These are phyloP conservation scores for Palloptera scutellata DNA, from an alignment of 2,888 invertebrate species.

Conservation along the genomic window DNA sequence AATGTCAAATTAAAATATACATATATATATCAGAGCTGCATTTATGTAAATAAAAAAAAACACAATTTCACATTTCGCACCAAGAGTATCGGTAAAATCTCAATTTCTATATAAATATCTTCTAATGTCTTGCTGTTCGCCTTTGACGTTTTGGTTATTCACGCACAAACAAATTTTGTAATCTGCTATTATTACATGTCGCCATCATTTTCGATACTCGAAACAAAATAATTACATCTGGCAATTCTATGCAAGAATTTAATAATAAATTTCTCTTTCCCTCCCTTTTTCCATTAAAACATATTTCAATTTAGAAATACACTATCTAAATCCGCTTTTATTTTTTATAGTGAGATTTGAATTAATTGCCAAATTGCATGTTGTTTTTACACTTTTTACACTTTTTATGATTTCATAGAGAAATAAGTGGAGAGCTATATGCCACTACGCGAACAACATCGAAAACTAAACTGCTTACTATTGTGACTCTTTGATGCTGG, in stretches of 20 bases:
- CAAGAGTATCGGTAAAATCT: no score
- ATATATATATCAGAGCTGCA: no score
- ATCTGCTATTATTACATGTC: constrained; percentile 35
- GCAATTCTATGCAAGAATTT: constrained; percentile 39
- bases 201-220: constrained; percentile 37
- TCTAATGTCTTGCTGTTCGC: no score
- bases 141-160: not conserved
- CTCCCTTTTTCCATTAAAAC: constrained; percentile 3
- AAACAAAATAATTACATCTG: constrained; percentile 19
- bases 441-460: constrained; percentile 26
- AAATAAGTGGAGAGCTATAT: not conserved
- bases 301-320: not conserved
- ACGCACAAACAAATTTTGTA: not conserved
- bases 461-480: constrained; percentile 4
- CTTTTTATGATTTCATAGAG: not conserved
- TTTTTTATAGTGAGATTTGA: no score
- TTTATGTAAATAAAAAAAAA: no score
- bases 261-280: constrained; percentile 10
- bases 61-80: no score
- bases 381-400: not conserved
- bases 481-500: no score
- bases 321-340: no score
- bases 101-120: no score
- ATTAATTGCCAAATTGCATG: not conserved
- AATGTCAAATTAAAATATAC: no score